Percentiles rank a stretch among this genome's conserved stretches.
Evolutionary conservation across 1,140 invertebrate species (phyloP).

Genomic region (Caenorhabditis remanei): DNA sequence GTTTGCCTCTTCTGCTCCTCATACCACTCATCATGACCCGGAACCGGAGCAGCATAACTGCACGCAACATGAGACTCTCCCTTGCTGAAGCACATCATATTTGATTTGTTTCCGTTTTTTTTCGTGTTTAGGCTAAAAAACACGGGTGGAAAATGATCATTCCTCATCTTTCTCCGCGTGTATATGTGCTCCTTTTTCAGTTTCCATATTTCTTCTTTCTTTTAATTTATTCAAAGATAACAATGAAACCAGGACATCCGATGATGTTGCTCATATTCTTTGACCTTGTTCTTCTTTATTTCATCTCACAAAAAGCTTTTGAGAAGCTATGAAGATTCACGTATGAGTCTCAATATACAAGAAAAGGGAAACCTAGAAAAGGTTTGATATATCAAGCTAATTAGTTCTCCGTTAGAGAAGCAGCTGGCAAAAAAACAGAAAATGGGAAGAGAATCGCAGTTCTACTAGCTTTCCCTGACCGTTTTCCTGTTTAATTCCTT

Average conservation of each 20-base stretch:
- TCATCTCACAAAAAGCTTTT: conserved; percentile 13
- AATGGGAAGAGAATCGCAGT: not conserved
- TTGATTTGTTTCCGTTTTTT: conserved; percentile 52
- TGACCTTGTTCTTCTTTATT: conserved; percentile 7
- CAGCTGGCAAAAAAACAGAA: not conserved
- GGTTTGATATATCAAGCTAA: not conserved
- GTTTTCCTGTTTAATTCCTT: not conserved
- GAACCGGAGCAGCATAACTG: conserved; percentile 9
- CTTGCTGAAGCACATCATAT: conserved; percentile 29
- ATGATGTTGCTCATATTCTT: conserved; percentile 16
- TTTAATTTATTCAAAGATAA: conserved; percentile 46
- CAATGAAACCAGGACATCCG: conserved; percentile 18
- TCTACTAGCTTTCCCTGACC: not conserved
- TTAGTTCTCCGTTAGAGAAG: not conserved
- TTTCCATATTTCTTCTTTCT: not conserved
- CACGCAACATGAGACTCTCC: conserved; percentile 7
- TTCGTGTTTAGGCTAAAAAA: not conserved
- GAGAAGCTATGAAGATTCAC: not conserved
- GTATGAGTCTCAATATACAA: not conserved
- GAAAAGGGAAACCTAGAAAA: not conserved
- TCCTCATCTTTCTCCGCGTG: not conserved
- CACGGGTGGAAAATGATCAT: conserved; percentile 16
- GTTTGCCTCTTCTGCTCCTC: not conserved
- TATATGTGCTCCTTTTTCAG: not conserved
- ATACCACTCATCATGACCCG: not conserved